Conservation (phyloP, 2,113 vertebrate genomes). For the Loxodonta africana region DNA sequence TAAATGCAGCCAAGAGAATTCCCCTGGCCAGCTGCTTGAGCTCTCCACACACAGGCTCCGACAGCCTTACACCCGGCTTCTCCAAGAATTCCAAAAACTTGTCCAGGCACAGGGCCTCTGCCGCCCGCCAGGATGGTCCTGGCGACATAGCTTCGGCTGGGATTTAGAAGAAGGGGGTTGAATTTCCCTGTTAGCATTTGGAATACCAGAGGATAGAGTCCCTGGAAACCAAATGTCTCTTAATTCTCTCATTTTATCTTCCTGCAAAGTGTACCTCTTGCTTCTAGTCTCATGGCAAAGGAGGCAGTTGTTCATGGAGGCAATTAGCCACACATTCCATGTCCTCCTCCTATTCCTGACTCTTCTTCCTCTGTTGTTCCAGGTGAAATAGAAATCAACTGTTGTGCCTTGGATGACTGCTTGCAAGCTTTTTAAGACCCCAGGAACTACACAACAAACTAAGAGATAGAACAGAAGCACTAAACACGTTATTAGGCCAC, state of each 20-base stretch:
- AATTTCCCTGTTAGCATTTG: neutral
- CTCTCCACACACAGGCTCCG: neutral
- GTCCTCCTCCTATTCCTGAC: neutral
- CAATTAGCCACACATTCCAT: neutral
- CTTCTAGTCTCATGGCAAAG: neutral
- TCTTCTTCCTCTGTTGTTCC: neutral
- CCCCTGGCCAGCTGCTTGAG: conserved; percentile 34
- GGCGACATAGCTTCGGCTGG: neutral
- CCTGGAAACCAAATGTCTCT: conserved; percentile 39
- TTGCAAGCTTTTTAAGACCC: too few relatives aligned
- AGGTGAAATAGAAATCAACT: too few relatives aligned
- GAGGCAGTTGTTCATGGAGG: neutral
- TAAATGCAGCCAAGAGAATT: conserved; percentile 47
- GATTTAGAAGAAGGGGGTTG: neutral
- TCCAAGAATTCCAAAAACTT: conserved; percentile 62
- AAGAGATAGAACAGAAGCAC: too few relatives aligned
- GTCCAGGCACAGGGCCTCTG: neutral
- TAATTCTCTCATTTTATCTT: neutral
- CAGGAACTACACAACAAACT: too few relatives aligned
- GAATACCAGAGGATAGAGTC: neutral
- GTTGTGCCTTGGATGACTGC: too few relatives aligned
- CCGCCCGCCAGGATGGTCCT: neutral
- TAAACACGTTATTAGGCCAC: too few relatives aligned
- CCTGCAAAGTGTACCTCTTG: neutral
- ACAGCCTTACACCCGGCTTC: neutral